Evolutionary conservation across 1,140 invertebrate species (phyloP).

Genomic region (Drosophila pectinifera): DNA sequence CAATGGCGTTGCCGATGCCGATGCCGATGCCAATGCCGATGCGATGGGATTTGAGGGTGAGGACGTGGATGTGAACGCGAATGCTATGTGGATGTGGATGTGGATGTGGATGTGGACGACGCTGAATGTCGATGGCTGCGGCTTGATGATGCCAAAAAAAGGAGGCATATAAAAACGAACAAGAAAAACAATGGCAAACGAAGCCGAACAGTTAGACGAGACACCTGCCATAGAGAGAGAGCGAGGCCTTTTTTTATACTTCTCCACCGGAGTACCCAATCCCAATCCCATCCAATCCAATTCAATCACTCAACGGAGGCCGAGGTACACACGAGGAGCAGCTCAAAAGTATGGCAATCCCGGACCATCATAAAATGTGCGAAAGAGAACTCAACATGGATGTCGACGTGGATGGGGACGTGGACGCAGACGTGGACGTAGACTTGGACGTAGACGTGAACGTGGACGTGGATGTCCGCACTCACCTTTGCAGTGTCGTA

Average conservation of each 20-base stretch:
- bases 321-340: conserved; percentile 32
- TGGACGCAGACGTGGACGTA: conserved; percentile 2
- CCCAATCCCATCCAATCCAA: conserved; percentile 50
- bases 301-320: conserved; percentile 67
- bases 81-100: conserved; percentile 7
- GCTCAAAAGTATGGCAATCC: conserved; percentile 73
- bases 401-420: background rate
- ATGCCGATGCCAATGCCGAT: conserved; percentile 38
- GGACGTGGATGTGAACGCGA: conserved; percentile 1
- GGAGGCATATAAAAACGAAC: conserved; percentile 18
- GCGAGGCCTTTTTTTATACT: conserved; percentile 2
- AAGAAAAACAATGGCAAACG: conserved; percentile 63
- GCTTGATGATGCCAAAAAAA: conserved; percentile 50
- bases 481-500: conserved; percentile 58
- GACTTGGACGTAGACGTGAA: background rate
- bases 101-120: conserved; percentile 1
- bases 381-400: conserved; percentile 50
- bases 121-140: conserved; percentile 40
- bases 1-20: conserved; percentile 51
- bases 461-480: conserved; percentile 17
- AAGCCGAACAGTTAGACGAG: conserved; percentile 68
- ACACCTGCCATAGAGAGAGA: conserved; percentile 58
- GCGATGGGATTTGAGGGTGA: conserved; percentile 23
- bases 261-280: background rate
- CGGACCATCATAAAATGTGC: conserved; percentile 74